These are phyloP conservation scores for Cataglyphis rosenhaueri DNA, from an alignment of 2,888 invertebrate species.

Conservation along the genomic window DNA sequence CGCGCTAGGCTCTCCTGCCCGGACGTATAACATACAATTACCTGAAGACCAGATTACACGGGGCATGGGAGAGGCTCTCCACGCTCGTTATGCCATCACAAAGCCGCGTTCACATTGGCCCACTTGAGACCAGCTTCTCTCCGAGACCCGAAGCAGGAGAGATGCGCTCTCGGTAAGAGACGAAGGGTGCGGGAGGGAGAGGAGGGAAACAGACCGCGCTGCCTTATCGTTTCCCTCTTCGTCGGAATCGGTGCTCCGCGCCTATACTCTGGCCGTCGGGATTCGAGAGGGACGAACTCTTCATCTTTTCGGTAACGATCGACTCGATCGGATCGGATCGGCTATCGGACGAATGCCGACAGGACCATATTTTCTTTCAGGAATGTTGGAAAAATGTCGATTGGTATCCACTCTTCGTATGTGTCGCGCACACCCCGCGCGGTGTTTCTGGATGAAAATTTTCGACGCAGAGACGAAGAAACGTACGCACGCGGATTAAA, in stretches of 20 bases:
- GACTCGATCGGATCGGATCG: constrained; percentile 31
- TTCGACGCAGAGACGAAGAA: background rate
- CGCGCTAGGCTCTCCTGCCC: constrained; percentile 69
- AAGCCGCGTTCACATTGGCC: constrained; percentile 78
- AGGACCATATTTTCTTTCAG: constrained; percentile 3
- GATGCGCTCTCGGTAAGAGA: constrained; percentile 48
- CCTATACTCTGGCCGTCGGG: constrained; percentile 53
- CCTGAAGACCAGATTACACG: constrained; percentile 83
- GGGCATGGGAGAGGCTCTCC: constrained; percentile 78
- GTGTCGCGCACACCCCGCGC: background rate
- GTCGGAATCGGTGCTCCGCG: constrained; percentile 56
- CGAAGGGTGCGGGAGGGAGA: constrained; percentile 1
- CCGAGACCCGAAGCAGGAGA: constrained; percentile 55
- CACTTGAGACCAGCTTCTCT: constrained; percentile 67
- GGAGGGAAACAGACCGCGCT: constrained; percentile 2
- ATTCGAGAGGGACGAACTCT: constrained; percentile 39
- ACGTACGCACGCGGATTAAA: background rate
- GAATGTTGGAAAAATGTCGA: constrained; percentile 43
- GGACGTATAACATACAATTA: constrained; percentile 85
- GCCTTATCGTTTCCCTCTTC: constrained; percentile 64
- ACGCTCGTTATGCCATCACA: constrained; percentile 76
- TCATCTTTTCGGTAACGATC: constrained; percentile 37
- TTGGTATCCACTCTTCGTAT: background rate
- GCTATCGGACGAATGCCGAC: background rate
- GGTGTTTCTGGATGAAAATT: constrained; percentile 35